Evolutionary conservation across 2,888 invertebrate species (phyloP).

Genomic region (Cheilosia urbana): DNA sequence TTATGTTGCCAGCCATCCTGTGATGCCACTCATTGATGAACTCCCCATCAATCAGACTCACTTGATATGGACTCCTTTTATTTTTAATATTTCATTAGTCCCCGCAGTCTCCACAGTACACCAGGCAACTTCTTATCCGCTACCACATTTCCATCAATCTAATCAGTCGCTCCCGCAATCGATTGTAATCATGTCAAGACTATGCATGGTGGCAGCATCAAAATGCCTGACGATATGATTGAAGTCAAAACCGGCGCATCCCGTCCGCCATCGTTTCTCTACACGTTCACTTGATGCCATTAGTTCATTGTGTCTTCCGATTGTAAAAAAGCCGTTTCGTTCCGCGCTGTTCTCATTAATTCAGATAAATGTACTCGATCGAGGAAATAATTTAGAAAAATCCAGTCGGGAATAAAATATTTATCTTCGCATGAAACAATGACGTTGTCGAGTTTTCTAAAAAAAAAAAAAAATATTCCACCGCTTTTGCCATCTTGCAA

Average conservation of each 20-base stretch:
- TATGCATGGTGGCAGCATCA: slow-evolving; percentile 54
- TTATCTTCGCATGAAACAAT: slow-evolving; percentile 70
- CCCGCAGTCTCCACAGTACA: slow-evolving; percentile 1
- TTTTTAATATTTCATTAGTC: slow-evolving; percentile 67
- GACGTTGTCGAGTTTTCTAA: slow-evolving; percentile 55
- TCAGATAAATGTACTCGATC: slow-evolving; percentile 72
- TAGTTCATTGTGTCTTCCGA: slow-evolving; percentile 24
- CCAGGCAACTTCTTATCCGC: slow-evolving; percentile 40
- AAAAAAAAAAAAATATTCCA: slow-evolving; percentile 48
- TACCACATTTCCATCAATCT: slow-evolving; percentile 64
- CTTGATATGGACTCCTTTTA: slow-evolving; percentile 51
- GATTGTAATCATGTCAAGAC: slow-evolving; percentile 72
- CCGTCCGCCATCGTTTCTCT: slow-evolving; percentile 5
- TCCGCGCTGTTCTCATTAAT: slow-evolving; percentile 69
- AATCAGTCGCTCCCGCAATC: slow-evolving; percentile 71
- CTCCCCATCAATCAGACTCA: slow-evolving; percentile 71
- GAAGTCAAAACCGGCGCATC: slow-evolving; percentile 68
- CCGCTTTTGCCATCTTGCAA: background rate
- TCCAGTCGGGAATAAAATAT: slow-evolving; percentile 72
- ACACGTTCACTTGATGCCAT: background rate
- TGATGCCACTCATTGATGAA: slow-evolving; percentile 54
- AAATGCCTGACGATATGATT: slow-evolving; percentile 75
- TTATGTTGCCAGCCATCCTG: slow-evolving; percentile 67
- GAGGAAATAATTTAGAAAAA: slow-evolving; percentile 75
- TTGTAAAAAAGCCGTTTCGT: slow-evolving; percentile 43